A percentile compares a stretch with the other conserved stretches of the same genome.
Conservation (phyloP, 2,888 invertebrate species). For the Matsumyia berberina region DNA sequence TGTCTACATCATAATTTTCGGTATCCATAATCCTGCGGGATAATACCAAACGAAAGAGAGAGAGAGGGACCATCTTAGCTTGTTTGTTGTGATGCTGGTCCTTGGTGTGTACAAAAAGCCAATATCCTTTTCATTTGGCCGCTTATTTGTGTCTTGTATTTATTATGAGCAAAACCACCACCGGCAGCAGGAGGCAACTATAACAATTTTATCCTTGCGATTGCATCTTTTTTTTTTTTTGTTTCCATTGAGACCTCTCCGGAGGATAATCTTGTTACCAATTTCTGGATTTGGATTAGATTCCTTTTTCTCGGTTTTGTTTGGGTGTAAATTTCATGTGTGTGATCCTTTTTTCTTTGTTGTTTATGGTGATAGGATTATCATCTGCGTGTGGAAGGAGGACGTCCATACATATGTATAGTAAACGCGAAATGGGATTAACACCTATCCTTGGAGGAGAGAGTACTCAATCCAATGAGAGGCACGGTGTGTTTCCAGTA, state of each 20-base stretch:
- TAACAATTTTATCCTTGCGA: conserved; percentile 46
- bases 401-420: conserved; percentile 14
- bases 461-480: conserved; percentile 40
- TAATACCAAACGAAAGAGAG: conserved; percentile 48
- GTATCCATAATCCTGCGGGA: conserved; percentile 74
- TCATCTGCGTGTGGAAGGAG: conserved; percentile 26
- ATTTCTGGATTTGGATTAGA: conserved; percentile 50
- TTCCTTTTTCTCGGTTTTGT: conserved; percentile 23
- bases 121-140: conserved; percentile 75
- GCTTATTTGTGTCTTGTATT: conserved; percentile 70
- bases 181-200: conserved; percentile 37
- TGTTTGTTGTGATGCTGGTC: conserved; percentile 52
- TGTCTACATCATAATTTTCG: conserved; percentile 72
- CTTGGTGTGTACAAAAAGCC: conserved; percentile 67
- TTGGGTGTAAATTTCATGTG: conserved; percentile 55
- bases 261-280: conserved; percentile 73
- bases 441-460: conserved; percentile 53
- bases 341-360: conserved; percentile 56
- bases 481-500: conserved; percentile 10
- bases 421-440: conserved; percentile 73
- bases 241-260: conserved; percentile 23
- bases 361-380: conserved; percentile 74
- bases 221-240: conserved; percentile 15
- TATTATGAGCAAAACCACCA: conserved; percentile 40
- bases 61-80: conserved; percentile 19